phyloP scores from a whole-genome alignment of 2,113 vertebrate species.

The Eleginops maclovinus region DNA sequence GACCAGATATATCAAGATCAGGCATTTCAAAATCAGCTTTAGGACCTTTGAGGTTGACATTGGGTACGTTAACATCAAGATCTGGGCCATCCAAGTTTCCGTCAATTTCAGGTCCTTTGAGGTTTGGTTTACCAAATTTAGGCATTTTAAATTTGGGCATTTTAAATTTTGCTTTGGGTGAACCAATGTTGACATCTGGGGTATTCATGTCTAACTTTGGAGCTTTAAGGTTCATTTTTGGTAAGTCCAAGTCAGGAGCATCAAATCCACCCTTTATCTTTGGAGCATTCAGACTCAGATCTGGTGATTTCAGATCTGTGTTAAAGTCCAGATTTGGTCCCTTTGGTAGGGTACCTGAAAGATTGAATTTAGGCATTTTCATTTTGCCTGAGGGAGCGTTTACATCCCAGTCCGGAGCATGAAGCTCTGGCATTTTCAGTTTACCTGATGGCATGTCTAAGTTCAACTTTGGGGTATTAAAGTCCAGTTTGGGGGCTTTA shows the following conservation, averaged over 20 bases:
- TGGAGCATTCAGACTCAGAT: constrained; percentile 56
- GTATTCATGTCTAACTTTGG: constrained; percentile 66
- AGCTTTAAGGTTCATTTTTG: constrained; percentile 50
- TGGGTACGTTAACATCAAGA: constrained; percentile 46
- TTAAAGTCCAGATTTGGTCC: constrained; percentile 48
- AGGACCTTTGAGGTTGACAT: constrained; percentile 49
- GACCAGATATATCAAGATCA: constrained; percentile 44
- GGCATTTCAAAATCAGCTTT: constrained; percentile 45
- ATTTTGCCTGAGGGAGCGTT: constrained; percentile 57
- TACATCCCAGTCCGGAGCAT: constrained; percentile 53
- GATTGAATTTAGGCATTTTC: constrained; percentile 56
- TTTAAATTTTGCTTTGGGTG: constrained; percentile 63
- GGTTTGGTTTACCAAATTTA: constrained; percentile 42
- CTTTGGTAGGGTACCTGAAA: constrained; percentile 39
- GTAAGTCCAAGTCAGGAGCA: constrained; percentile 57
- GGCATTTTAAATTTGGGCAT: constrained; percentile 68
- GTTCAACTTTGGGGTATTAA: constrained; percentile 40
- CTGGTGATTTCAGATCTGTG: constrained; percentile 16
- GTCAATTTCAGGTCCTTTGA: constrained; percentile 64
- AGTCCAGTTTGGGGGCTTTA: constrained; percentile 30
- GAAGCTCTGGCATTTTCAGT: constrained; percentile 59
- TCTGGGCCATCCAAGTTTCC: constrained; percentile 47
- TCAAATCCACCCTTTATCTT: constrained; percentile 69
- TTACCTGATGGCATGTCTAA: constrained; percentile 55
- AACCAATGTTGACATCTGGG: constrained; percentile 58